phyloP scores from a whole-genome alignment of 2,888 invertebrate species.

The Lycophotia porphyrea region DNA sequence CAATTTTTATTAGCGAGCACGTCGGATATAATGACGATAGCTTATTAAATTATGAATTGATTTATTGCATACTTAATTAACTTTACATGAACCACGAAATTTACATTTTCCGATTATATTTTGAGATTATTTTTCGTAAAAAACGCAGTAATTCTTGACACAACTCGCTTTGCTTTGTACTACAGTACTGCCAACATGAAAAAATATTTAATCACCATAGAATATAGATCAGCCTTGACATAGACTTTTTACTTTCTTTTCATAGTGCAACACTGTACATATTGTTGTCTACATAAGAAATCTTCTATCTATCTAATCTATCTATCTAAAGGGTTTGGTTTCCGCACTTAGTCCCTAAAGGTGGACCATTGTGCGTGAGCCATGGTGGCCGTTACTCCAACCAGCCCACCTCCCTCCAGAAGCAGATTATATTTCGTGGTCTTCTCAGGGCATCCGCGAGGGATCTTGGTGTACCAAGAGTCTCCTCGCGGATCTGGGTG shows the following conservation, averaged over 20 bases:
- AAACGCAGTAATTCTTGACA: conserved; percentile 87
- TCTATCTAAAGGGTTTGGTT: too few relatives aligned
- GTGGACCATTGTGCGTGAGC: too few relatives aligned
- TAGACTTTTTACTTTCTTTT: conserved; percentile 18
- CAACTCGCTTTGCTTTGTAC: conserved; percentile 88
- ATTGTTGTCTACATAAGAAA: too few relatives aligned
- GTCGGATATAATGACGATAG: conserved; percentile 43
- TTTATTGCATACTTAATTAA: conserved; percentile 69
- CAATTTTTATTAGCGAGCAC: conserved; percentile 74
- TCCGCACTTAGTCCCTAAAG: too few relatives aligned
- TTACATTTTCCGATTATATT: conserved; percentile 78
- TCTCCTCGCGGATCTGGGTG: too few relatives aligned
- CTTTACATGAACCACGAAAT: conserved; percentile 67
- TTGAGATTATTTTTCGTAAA: conserved; percentile 76
- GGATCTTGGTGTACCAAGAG: too few relatives aligned
- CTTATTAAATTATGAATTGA: conserved; percentile 31
- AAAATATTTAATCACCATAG: conserved; percentile 59
- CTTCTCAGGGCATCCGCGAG: too few relatives aligned
- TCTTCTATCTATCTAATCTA: too few relatives aligned
- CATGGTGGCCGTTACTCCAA: too few relatives aligned
- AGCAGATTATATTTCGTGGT: too few relatives aligned
- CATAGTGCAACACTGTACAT: conserved; percentile 16
- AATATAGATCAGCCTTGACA: conserved; percentile 31
- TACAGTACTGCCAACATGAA: conserved; percentile 74
- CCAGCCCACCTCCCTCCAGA: too few relatives aligned